phyloP scores from a whole-genome alignment of 1,140 invertebrate genomes.

The Whitmania pigra region DNA sequence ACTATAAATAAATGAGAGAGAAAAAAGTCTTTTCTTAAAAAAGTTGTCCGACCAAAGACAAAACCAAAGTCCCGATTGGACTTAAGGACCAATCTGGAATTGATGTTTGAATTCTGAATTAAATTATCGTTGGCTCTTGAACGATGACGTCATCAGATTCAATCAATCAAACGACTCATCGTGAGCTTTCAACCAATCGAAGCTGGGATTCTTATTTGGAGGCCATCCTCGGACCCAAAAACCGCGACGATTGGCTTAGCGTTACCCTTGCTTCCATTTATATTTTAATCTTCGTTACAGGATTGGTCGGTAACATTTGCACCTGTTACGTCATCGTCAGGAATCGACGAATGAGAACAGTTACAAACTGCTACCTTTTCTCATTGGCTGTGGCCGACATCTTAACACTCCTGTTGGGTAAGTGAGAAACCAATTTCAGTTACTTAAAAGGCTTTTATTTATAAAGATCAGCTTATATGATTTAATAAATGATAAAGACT shows the following conservation, averaged over 20 bases:
- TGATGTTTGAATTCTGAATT: no score
- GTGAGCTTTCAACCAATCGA: no score
- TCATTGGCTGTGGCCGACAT: constrained; percentile 83
- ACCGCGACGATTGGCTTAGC: constrained; percentile 25
- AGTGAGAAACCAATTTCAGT: no score
- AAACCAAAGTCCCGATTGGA: no score
- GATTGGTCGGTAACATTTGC: constrained; percentile 74
- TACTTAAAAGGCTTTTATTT: neutral
- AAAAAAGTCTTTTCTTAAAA: no score
- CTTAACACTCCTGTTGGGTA: constrained; percentile 58
- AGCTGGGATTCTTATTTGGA: neutral
- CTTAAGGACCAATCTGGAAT: no score
- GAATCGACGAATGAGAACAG: constrained; percentile 61
- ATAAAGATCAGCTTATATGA: neutral
- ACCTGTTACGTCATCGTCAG: constrained; percentile 81
- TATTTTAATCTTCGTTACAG: constrained; percentile 66
- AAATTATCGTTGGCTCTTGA: no score
- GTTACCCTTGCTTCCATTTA: constrained; percentile 57
- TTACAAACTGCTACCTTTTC: constrained; percentile 78
- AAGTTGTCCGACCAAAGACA: no score
- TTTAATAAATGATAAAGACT: no score
- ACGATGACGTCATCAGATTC: no score
- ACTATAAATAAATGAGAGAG: no score
- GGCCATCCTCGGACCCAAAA: constrained; percentile 20
- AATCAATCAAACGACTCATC: no score